Evolutionary conservation across 2,113 vertebrate genomes (phyloP).

Genomic region (Ammodramus savannarum): DNA sequence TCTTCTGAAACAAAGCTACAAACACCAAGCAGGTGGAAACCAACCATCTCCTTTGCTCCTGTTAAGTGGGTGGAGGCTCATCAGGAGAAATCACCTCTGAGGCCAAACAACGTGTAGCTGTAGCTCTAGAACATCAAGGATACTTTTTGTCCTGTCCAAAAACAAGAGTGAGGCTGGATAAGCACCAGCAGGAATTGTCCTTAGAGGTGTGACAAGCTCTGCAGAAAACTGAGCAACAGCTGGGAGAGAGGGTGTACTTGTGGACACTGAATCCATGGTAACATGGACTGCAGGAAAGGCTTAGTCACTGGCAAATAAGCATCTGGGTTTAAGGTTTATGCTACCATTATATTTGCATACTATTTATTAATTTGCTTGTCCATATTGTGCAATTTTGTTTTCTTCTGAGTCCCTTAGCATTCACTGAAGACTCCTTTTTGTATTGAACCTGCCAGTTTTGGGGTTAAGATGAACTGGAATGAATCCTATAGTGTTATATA

Average conservation of each 20-base stretch:
- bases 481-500: background rate
- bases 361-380: background rate
- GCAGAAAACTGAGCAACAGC: background rate
- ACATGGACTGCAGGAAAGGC: background rate
- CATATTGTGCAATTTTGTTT: background rate
- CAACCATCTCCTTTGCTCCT: background rate
- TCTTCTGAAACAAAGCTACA: background rate
- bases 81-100: background rate
- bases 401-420: background rate
- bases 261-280: background rate
- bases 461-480: background rate
- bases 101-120: background rate
- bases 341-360: background rate
- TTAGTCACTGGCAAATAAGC: background rate
- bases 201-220: background rate
- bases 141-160: background rate
- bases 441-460: background rate
- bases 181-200: background rate
- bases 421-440: background rate
- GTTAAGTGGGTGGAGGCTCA: background rate
- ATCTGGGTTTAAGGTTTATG: background rate
- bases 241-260: background rate
- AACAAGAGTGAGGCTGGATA: background rate
- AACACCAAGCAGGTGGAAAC: background rate
- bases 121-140: background rate